Conservation (phyloP, 2,113 vertebrate genomes). For the cattle (Bos taurus) region ARS-UCD2.0 NC_037342.1:74413001-74413500, state of each 20-base stretch:
- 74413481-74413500: neutral
- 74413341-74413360: neutral
- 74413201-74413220: neutral
- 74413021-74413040: neutral
- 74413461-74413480: rapidly evolving
- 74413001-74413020: neutral
- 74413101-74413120: rapidly evolving
- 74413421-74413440: neutral
- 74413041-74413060: neutral
- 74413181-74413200: neutral
- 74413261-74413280: neutral
- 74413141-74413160: rapidly evolving
- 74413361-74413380: neutral
- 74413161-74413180: neutral
- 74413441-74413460: rapidly evolving
- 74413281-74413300: neutral
- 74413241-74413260: neutral
- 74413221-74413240: neutral
- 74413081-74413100: neutral
- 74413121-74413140: rapidly evolving
- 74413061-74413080: neutral
- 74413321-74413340: conserved; percentile 41
- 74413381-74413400: neutral
- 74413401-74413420: neutral
- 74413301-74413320: neutral